Base-by-base conservation (phyloP, 2,888 invertebrate species). In the Sinelater perroti region DNA sequence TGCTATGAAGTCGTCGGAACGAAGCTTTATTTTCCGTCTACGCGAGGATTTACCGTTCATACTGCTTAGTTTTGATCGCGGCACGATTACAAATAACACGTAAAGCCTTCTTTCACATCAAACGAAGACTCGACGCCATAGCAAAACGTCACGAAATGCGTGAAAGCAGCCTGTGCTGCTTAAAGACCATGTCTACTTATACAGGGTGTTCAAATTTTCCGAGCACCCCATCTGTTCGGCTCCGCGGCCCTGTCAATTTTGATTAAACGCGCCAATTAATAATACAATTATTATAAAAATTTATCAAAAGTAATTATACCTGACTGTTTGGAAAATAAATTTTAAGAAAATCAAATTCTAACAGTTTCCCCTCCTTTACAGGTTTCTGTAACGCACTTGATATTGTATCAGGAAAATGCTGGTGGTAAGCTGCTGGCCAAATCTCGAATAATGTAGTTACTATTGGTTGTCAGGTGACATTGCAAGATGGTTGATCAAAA, bases 21-120 rank as follows among this genome's bases (percentile, higher is more conserved):
- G 62, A 61, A 62, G 61, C 64, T 62, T 62, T 57, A 60, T 59
- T 61, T 65, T 65, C 53, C 63, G 60, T 42, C 60, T 61, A 52
- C 38, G 57, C 42, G 53, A 60, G 51, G 54, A 59, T 60, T 56
- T 58, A 47, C 54, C 60, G 44, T 42, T 30, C 56, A 56, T 56
- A 17, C 45, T 53, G 53, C 30, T 42, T 20, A 38, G 17, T 42
- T 24, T 45, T 35, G 18, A 17, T 45, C 30, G 26, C 28, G 30
- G 46, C n/a, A 28, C 20, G 46, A 30, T 51, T 33, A 24, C 40
- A 8, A 52, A 28, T 13, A 52, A 52, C 50, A 50, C 30, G 26
- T 49, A 42, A 40, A 28, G 10, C 16, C 42, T 26, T 42, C 10
- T 14, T 51, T 7, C 17, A 28, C 26, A 28, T 28, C 30, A 40